Percentiles rank a stretch among this genome's conserved stretches.
These are phyloP conservation scores for Cerceris rybyensis DNA, from an alignment of 2,888 invertebrate species.

Conservation along the genomic window DNA sequence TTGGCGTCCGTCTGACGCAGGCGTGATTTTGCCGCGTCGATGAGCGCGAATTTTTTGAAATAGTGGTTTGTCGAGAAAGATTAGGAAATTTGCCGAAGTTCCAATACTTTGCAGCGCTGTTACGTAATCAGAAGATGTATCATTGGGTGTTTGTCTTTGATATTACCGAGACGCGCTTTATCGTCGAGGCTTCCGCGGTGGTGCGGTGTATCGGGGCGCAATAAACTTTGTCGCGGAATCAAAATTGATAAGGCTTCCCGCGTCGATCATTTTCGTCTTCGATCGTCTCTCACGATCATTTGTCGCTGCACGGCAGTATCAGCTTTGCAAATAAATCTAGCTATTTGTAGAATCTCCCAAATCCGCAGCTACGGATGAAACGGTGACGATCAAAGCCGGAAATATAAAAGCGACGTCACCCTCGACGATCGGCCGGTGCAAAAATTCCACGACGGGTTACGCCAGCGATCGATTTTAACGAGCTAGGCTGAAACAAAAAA, in stretches of 20 bases:
- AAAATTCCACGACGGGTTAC: conserved; percentile 53
- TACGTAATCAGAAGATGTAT: conserved; percentile 15
- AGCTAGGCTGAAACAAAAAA: conserved; percentile 1
- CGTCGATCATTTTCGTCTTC: not conserved
- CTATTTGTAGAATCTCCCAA: not conserved
- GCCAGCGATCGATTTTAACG: conserved; percentile 50
- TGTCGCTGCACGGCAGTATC: not conserved
- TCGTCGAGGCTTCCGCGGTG: conserved; percentile 34
- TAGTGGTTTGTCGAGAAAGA: not conserved
- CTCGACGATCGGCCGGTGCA: not conserved
- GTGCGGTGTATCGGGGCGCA: conserved; percentile 7
- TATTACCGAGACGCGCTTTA: conserved; percentile 37
- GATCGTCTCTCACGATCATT: not conserved
- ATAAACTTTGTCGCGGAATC: conserved; percentile 31
- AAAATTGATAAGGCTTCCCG: conserved; percentile 20
- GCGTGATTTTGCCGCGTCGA: not conserved
- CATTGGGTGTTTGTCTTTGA: conserved; percentile 32
- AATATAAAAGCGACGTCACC: not conserved
- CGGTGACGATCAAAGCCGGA: not conserved
- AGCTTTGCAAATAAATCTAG: not conserved
- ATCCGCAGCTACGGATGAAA: not conserved
- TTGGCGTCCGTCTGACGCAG: not conserved
- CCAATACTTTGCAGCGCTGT: not conserved
- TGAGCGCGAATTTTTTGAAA: not conserved
- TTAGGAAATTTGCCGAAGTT: not conserved